phyloP scores from a whole-genome alignment of 2,888 invertebrate genomes.

The Tetanocera ferruginea region DNA sequence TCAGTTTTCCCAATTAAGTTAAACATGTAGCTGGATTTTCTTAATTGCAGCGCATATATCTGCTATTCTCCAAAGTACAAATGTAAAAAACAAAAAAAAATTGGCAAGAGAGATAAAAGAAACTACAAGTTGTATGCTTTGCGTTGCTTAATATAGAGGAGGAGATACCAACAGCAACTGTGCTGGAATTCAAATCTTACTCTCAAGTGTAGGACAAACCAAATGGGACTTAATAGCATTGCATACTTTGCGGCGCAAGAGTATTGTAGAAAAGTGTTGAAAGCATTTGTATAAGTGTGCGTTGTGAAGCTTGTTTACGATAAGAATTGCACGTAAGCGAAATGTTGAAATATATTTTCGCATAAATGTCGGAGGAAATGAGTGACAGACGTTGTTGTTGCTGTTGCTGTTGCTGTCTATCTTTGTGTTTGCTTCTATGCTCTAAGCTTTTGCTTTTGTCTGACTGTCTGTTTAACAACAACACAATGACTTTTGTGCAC shows the following conservation, averaged over 20 bases:
- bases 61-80: neutral
- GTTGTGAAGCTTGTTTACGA: neutral
- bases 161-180: neutral
- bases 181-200: neutral
- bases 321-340: neutral
- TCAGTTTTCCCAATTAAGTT: neutral
- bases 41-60: neutral
- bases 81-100: neutral
- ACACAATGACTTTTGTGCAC: neutral
- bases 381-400: neutral
- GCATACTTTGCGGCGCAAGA: conserved; percentile 17
- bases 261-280: neutral
- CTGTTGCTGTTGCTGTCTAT: neutral
- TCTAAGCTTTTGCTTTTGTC: neutral
- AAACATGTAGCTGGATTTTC: neutral
- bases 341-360: conserved; percentile 13
- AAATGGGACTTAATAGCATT: neutral
- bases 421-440: neutral
- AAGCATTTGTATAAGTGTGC: neutral
- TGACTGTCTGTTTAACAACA: neutral
- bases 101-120: neutral
- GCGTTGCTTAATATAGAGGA: neutral
- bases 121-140: neutral
- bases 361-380: conserved; percentile 3
- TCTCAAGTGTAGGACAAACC: conserved; percentile 7